These are phyloP conservation scores for Rhineura floridana DNA, from an alignment of 2,113 vertebrate genomes.

Conservation along the genomic window DNA sequence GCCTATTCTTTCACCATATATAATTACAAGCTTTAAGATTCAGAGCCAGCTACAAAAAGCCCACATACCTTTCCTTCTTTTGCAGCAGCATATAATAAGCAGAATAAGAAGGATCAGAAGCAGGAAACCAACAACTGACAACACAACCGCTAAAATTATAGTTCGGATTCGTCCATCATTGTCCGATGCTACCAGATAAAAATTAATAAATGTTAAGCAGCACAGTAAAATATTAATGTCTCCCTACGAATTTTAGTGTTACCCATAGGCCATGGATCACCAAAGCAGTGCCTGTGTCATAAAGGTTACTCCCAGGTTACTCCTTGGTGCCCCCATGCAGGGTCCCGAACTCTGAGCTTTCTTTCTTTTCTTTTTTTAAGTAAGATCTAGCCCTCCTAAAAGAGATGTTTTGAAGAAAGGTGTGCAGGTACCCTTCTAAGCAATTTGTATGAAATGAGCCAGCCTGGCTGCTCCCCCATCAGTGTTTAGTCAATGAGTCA, in stretches of 20 bases:
- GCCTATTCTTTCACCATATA: not conserved
- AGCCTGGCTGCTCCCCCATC: too few species aligned
- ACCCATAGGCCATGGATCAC: not conserved
- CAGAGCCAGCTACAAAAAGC: not conserved
- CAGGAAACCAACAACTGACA: constrained; percentile 66
- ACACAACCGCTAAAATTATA: constrained; percentile 67
- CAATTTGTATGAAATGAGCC: too few species aligned
- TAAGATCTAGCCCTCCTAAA: too few species aligned
- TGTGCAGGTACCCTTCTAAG: too few species aligned
- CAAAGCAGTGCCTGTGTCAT: too few species aligned
- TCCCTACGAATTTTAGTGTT: constrained; percentile 6
- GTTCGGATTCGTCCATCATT: constrained; percentile 40
- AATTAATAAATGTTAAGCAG: constrained; percentile 53
- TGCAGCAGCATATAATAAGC: constrained; percentile 69
- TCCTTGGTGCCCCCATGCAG: too few species aligned
- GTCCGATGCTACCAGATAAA: constrained; percentile 61
- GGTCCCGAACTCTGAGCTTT: too few species aligned
- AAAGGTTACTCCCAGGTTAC: too few species aligned
- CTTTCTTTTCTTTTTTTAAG: too few species aligned
- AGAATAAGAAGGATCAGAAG: constrained; percentile 67
- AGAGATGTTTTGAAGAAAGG: too few species aligned
- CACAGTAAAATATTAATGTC: not conserved
- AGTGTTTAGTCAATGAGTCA: too few species aligned
- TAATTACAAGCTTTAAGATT: not conserved
- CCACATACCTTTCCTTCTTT: constrained; percentile 65